Evolutionary conservation across 2,797 vertebrate genomes (phyloP), one percentile per base, ranked within the genome.

Genomic region (Lepus oiostolus): DNA sequence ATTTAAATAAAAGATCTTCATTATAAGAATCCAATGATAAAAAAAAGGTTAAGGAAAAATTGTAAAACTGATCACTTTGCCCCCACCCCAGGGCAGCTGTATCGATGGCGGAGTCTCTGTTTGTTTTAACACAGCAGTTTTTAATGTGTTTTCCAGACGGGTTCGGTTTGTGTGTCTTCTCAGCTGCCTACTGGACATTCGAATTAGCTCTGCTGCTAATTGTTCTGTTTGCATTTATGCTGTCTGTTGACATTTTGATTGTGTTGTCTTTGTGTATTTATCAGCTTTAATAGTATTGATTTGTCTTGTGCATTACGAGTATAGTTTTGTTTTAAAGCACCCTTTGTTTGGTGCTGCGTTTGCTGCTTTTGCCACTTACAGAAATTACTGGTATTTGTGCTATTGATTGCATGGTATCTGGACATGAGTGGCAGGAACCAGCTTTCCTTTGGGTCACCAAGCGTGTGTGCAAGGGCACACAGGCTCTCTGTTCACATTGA

Each of bases 321-420:
- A 14, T 32, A 50, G 19, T 22, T 50, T 91, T 68, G 84, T 67
- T 86, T 81, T 26, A 63, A 42, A 91, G 54, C 14, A 54, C 0
- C 4, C 19, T 52, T 65, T 75, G 4, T 58, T 86, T 76, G 5
- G 28, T 26, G 82, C 21, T 81, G 2, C 26, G 50, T 28, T 85
- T 88, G 42, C 47, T 83, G 68, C 32, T 85, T 92, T 70, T 87
- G 10, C 16, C 58, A 82, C 58, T 88, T 63, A 84, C 72, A 32
- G 24, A 87, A 89, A 71, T 90, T 72, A 60, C 38, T 88, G 47
- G n/a, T 71, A 4, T 84, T 94, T 71, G n/a, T 38, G 1, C 50
- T 47, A 60, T 92, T 90, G 74, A 90, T 67, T 90, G 60, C 52
- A 10, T 92, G 70, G 14, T 87, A 22, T 76, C 85, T 71, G 42